Percentiles rank a stretch among this genome's conserved stretches.
These are phyloP conservation scores for Cygnus buccinator DNA, from an alignment of 2,113 vertebrate species.

Conservation along the genomic window DNA sequence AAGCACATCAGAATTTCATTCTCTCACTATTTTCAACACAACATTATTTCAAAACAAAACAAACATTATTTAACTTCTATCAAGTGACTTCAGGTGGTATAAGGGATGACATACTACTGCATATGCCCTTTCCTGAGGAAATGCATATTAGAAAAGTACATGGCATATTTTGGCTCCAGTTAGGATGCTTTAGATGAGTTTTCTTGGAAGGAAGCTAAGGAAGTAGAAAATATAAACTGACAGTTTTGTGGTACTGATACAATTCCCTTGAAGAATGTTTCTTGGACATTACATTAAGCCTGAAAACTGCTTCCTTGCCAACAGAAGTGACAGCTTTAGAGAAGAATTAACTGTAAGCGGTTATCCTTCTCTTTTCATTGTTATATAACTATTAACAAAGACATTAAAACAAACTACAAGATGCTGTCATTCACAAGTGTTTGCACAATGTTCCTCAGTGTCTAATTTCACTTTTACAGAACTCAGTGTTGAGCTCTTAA, in stretches of 20 bases:
- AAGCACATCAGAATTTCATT: background rate
- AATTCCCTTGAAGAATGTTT: background rate
- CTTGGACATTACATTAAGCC: background rate
- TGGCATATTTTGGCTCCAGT: background rate
- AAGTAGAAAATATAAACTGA: background rate
- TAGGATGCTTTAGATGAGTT: background rate
- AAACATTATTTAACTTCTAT: background rate
- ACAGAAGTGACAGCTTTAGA: background rate
- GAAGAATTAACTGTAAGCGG: background rate
- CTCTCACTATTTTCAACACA: background rate
- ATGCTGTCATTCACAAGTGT: background rate
- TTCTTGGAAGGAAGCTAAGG: background rate
- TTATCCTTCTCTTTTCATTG: background rate
- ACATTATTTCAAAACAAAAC: background rate
- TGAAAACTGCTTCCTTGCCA: background rate
- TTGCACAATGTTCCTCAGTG: background rate
- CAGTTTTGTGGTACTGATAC: background rate
- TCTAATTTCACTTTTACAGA: background rate
- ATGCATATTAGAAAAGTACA: background rate
- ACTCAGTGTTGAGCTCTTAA: background rate
- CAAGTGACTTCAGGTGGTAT: background rate
- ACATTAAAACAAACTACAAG: background rate
- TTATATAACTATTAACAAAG: background rate
- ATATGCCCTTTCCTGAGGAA: background rate
- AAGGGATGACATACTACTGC: background rate